phyloP scores from a whole-genome alignment of 2,797 vertebrate genomes.

The Karalla daura region DNA sequence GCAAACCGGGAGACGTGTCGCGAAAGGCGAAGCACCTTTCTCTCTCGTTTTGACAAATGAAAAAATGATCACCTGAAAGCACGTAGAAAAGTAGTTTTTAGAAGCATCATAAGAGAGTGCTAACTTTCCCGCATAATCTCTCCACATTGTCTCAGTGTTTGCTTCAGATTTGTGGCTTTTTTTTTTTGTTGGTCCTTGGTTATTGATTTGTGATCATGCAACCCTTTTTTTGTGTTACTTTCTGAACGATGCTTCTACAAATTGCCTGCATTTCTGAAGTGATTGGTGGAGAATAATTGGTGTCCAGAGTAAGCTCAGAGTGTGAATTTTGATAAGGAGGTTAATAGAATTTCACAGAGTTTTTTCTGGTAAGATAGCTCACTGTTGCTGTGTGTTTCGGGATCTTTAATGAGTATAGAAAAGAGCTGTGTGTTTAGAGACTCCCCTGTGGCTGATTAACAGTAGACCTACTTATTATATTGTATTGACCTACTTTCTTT shows the following conservation, averaged over 20 bases:
- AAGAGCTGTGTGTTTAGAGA: not conserved
- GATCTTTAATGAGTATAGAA: not conserved
- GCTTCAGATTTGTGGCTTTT: constrained; percentile 4
- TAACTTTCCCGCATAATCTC: constrained; percentile 36
- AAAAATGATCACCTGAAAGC: constrained; percentile 46
- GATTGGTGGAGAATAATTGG: too few species aligned
- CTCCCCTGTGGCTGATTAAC: not conserved
- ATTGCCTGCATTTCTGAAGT: too few species aligned
- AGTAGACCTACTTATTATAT: not conserved
- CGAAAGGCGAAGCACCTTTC: too few species aligned
- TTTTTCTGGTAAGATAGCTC: not conserved
- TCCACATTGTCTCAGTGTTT: not conserved
- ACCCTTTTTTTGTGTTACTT: too few species aligned
- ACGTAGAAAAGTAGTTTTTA: constrained; percentile 38
- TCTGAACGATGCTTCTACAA: too few species aligned
- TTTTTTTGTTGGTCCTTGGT: constrained; percentile 13
- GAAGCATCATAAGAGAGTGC: constrained; percentile 8
- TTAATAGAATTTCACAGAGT: not conserved
- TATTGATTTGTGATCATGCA: too few species aligned
- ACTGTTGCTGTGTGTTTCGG: not conserved
- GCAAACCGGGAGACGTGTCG: constrained; percentile 30
- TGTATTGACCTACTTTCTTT: not conserved
- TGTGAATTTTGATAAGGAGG: not conserved
- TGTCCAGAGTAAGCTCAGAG: too few species aligned
- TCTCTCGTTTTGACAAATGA: constrained; percentile 53